Conservation (phyloP, 2,888 invertebrate species). For the Chrysomela aeneicollis region DNA sequence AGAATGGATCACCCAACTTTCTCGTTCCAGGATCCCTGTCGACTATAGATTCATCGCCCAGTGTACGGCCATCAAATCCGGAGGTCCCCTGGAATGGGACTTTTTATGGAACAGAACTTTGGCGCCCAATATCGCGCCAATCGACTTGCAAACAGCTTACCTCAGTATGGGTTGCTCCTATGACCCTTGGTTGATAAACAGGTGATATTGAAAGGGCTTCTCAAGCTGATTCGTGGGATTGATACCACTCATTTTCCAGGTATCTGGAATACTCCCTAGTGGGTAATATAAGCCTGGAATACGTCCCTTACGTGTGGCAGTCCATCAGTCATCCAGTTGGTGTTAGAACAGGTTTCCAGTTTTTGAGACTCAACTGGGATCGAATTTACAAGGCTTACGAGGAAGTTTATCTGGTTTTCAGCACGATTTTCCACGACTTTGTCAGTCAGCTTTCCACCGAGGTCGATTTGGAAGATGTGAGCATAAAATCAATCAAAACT, state of each 20-base stretch:
- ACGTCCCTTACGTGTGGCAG: slow-evolving; percentile 57
- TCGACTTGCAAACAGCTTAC: slow-evolving; percentile 62
- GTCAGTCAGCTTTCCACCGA: slow-evolving; percentile 55
- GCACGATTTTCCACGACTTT: slow-evolving; percentile 56
- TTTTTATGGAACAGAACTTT: slow-evolving; percentile 72
- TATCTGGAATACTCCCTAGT: slow-evolving; percentile 55
- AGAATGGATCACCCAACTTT: background rate
- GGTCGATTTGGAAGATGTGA: slow-evolving; percentile 58
- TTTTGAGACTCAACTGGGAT: slow-evolving; percentile 56
- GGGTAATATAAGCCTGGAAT: slow-evolving; percentile 54
- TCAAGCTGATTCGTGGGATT: too few species aligned
- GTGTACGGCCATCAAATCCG: slow-evolving; percentile 69
- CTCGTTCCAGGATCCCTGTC: slow-evolving; percentile 66
- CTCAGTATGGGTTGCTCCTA: slow-evolving; percentile 64
- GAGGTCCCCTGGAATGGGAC: slow-evolving; percentile 74
- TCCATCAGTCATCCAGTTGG: slow-evolving; percentile 56
- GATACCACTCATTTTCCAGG: slow-evolving; percentile 51
- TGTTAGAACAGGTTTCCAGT: slow-evolving; percentile 55
- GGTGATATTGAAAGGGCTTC: slow-evolving; percentile 58
- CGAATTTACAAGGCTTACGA: slow-evolving; percentile 54
- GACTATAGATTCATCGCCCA: slow-evolving; percentile 71
- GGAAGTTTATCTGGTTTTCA: slow-evolving; percentile 54
- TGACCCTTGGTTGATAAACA: slow-evolving; percentile 63
- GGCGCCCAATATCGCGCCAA: slow-evolving; percentile 67
- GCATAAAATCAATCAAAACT: slow-evolving; percentile 39